phyloP scores from a whole-genome alignment of 2,797 vertebrate genomes.

The Artibeus lituratus region DNA sequence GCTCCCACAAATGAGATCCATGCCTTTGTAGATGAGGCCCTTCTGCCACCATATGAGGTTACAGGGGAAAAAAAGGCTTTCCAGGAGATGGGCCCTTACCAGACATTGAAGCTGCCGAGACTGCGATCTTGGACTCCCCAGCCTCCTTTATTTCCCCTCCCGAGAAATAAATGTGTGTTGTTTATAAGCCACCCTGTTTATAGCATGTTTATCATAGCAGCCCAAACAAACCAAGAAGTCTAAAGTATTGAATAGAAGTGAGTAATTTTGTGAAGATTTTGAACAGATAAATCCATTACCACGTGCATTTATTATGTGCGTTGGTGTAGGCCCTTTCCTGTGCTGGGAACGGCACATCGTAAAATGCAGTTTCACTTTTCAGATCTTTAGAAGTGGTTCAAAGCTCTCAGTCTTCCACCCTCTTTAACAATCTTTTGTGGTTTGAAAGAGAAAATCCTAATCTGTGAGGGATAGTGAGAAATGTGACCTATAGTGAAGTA shows the following conservation, averaged over 20 bases:
- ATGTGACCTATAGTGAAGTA: neutral
- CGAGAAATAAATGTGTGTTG: neutral
- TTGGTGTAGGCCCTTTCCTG: neutral
- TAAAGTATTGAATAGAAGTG: fast-evolving
- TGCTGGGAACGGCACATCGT: neutral
- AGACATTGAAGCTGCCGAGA: neutral
- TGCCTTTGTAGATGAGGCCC: neutral
- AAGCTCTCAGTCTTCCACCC: neutral
- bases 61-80: neutral
- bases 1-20: neutral
- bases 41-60: fast-evolving
- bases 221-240: neutral
- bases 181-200: neutral
- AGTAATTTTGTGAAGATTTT: neutral
- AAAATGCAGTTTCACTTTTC: neutral
- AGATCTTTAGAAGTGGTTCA: neutral
- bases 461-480: slow-evolving; percentile 23
- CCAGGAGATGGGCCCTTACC: neutral
- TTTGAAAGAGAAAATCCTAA: neutral
- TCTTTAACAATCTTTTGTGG: neutral
- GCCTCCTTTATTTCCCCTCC: too few species aligned
- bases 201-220: neutral
- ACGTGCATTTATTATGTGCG: neutral
- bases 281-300: neutral
- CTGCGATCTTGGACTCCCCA: neutral